These are phyloP conservation scores for Lepas anatifera DNA, from an alignment of 2,888 invertebrate genomes.

Conservation along the genomic window DNA sequence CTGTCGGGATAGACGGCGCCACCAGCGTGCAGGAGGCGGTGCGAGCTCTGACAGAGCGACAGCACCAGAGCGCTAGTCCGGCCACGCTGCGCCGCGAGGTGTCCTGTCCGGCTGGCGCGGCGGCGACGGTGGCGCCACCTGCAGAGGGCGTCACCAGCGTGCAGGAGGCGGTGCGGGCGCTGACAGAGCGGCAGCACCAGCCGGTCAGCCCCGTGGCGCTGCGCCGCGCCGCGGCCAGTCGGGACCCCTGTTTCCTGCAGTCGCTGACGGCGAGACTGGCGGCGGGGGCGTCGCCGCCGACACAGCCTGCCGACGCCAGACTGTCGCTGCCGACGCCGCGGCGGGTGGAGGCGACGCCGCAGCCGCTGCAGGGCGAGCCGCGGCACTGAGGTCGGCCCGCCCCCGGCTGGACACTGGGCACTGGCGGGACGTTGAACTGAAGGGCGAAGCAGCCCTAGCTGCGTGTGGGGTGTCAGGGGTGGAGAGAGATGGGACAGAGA, in stretches of 20 bases:
- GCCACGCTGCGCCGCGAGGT: slow-evolving; percentile 19
- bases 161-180: slow-evolving; percentile 21
- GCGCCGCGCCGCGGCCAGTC: slow-evolving; percentile 4
- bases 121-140: background rate
- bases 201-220: slow-evolving; percentile 22
- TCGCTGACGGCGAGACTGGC: background rate
- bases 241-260: slow-evolving; percentile 1
- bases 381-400: too few species aligned
- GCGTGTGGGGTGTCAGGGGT: too few species aligned
- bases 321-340: background rate
- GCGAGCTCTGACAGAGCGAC: slow-evolving; percentile 19
- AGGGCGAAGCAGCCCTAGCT: too few species aligned
- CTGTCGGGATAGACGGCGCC: slow-evolving; percentile 13
- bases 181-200: slow-evolving; percentile 22
- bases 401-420: too few species aligned
- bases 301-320: background rate
- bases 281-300: background rate
- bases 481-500: too few species aligned
- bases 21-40: slow-evolving; percentile 24
- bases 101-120: background rate
- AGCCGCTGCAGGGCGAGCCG: background rate
- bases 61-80: slow-evolving; percentile 23
- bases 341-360: background rate
- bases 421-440: too few species aligned
- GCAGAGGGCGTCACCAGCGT: slow-evolving; percentile 8